Conservation (phyloP, 2,888 invertebrate species). For the Alviniconcha strummeri region DNA sequence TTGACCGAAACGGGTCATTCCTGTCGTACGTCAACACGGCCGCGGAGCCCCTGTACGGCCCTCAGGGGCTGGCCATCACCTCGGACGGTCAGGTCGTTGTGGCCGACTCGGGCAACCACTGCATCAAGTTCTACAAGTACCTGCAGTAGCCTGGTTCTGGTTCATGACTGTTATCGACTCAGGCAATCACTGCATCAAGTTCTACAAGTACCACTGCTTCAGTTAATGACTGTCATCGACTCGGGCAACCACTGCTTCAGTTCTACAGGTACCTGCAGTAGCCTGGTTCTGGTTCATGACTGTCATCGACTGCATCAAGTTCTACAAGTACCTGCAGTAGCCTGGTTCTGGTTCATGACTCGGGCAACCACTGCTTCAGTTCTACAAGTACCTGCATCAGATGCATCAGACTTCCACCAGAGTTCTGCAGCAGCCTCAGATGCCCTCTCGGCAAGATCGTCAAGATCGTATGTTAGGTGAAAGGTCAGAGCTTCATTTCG, state of each 20-base stretch:
- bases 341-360: neutral
- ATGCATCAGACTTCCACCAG: too few relatives aligned
- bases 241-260: too few relatives aligned
- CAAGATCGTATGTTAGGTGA: too few relatives aligned
- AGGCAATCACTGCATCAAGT: slow-evolving; percentile 77
- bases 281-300: too few relatives aligned
- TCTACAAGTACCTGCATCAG: too few relatives aligned
- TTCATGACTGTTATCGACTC: slow-evolving; percentile 76
- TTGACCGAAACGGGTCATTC: slow-evolving; percentile 76
- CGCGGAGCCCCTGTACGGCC: slow-evolving; percentile 76
- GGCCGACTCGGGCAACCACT: slow-evolving; percentile 77
- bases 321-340: neutral
- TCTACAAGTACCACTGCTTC: slow-evolving; percentile 73
- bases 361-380: too few relatives aligned
- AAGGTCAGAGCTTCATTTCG: too few relatives aligned
- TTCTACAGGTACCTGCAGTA: too few relatives aligned
- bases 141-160: slow-evolving; percentile 53
- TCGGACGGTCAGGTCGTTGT: slow-evolving; percentile 75
- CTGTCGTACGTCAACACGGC: slow-evolving; percentile 75
- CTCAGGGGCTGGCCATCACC: slow-evolving; percentile 76
- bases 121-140: slow-evolving; percentile 76
- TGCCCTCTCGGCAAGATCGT: too few relatives aligned
- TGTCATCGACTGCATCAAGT: too few relatives aligned
- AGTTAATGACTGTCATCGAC: neutral
- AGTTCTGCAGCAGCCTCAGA: too few relatives aligned